Evolutionary conservation across 2,113 vertebrate species (phyloP).

Genomic region (Rhipidura dahli): DNA sequence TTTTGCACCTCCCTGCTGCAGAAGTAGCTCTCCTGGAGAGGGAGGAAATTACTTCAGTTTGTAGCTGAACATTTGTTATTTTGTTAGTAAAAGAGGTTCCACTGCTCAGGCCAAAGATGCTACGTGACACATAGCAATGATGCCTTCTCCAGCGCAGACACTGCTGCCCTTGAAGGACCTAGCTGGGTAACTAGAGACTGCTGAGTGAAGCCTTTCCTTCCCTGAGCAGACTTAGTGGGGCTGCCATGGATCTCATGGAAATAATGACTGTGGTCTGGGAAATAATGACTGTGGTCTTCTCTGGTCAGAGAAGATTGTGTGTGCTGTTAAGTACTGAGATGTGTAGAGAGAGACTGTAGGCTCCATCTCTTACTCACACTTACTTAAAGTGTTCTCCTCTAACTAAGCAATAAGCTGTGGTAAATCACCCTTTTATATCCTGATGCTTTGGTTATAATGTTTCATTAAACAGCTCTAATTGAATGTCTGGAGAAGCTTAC

Average conservation of each 20-base stretch:
- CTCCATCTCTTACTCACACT: not conserved
- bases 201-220: not conserved
- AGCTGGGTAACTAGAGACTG: not conserved
- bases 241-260: not conserved
- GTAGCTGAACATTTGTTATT: not conserved
- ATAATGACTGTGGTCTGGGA: not conserved
- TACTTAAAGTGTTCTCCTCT: not conserved
- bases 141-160: not conserved
- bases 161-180: not conserved
- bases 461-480: slow-evolving; percentile 46
- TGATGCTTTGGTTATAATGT: slow-evolving; percentile 28
- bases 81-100: not conserved
- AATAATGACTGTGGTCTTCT: not conserved
- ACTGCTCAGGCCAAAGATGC: not conserved
- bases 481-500: slow-evolving; percentile 42
- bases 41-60: not conserved
- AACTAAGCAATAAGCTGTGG: not conserved
- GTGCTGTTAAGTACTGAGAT: not conserved
- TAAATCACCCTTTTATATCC: slow-evolving; percentile 38
- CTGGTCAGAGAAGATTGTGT: not conserved
- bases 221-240: not conserved
- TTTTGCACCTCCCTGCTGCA: not conserved
- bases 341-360: not conserved
- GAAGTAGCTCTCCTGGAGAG: not conserved
- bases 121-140: not conserved